Conservation (phyloP, 2,888 invertebrate species). For the Theodoxus fluviatilis region DNA sequence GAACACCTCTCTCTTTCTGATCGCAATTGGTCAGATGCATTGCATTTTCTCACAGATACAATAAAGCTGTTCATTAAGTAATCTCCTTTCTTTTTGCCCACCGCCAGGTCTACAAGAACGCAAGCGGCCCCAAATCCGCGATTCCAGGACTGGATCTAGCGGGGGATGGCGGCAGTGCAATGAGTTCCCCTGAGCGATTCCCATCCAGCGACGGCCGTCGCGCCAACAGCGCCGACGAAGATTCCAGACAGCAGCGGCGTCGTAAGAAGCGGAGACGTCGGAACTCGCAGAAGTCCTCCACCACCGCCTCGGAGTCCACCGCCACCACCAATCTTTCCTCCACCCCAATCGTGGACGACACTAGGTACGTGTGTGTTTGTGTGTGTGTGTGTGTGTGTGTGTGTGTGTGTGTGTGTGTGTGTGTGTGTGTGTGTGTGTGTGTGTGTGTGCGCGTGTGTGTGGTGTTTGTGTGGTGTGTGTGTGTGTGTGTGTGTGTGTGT, state of each 20-base stretch:
- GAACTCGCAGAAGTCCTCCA: slow-evolving; percentile 36
- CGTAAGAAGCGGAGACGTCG: slow-evolving; percentile 32
- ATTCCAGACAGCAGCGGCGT: slow-evolving; percentile 27
- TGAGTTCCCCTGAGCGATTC: too few species aligned
- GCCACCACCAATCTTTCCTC: slow-evolving; percentile 37
- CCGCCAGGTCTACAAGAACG: too few species aligned
- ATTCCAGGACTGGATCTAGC: too few species aligned
- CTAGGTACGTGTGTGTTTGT: slow-evolving; percentile 30
- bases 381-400: slow-evolving; percentile 6
- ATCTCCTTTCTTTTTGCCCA: too few species aligned
- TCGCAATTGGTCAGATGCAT: too few species aligned
- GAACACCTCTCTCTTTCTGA: too few species aligned
- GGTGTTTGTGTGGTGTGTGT: neutral
- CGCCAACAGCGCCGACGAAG: slow-evolving; percentile 31
- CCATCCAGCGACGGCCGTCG: slow-evolving; percentile 23
- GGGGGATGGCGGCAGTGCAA: too few species aligned
- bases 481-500: slow-evolving; percentile 9
- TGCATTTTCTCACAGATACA: too few species aligned
- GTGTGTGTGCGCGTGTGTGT: neutral
- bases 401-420: slow-evolving; percentile 9
- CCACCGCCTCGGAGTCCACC: slow-evolving; percentile 39
- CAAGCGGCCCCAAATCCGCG: too few species aligned
- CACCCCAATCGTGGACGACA: slow-evolving; percentile 31
- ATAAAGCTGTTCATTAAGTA: too few species aligned
- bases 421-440: neutral